Evolutionary conservation across 2,113 vertebrate species (phyloP), one percentile per base, ranked within the genome.

Genomic region (Sylvilagus bachmani): DNA sequence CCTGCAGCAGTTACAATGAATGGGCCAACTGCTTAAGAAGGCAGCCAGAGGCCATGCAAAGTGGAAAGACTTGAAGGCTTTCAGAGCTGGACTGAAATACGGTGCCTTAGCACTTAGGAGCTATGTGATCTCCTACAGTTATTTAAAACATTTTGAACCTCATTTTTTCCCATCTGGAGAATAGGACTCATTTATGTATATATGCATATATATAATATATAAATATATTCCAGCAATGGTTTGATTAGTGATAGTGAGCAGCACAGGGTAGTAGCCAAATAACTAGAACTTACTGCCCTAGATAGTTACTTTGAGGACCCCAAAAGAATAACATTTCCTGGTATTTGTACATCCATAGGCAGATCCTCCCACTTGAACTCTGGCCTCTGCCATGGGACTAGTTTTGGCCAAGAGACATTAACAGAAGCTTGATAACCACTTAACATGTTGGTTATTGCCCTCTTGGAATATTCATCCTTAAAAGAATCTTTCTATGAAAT

Each of bases 341-440:
- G 14, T 78, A n/a, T 64, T 53, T 90, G 49, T 9, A 58, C 2
- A 70, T 2, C 5, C 21, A 49, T 25, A 2, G 33, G 5, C 27
- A 77, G 31, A 44, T 16, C 21, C 7, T 79, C 21, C 14, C 53
- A 70, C 29, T 51, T 33, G 55, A 64, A 80, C 55, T 66, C 77
- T 83, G 29, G 19, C 21, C 13, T 90, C 84, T 83, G 44, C 29
- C 31, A 83, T 36, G 7, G 31, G 8, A 70, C n/a, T 38, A 33
- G 31, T 7, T 91, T 88, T 92, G 77, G 71, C 36, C 91, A 75
- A 17, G 70, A 94, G 62, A 86, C 29, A 82, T 70, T 74, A 86
- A 51, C 29, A 85, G 16, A 84, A 66, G 61, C 24, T 71, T 91
- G 64, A 3, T 19, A 89, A 91, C 24, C 53, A 36, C 8, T 66